Conservation (phyloP, 2,888 invertebrate genomes). For the Metopia argyrocephala region DNA sequence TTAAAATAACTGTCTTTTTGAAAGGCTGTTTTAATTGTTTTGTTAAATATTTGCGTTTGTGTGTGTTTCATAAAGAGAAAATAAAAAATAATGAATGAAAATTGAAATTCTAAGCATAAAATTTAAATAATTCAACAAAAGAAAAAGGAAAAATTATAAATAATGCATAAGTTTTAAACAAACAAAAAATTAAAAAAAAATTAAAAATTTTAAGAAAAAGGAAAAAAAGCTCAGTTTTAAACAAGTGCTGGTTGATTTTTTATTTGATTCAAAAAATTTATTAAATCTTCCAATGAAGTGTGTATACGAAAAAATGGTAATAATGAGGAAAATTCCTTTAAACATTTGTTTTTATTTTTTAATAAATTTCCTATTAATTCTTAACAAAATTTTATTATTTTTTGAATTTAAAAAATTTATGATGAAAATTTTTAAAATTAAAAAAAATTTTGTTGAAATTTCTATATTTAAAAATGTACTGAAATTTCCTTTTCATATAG, state of each 20-base stretch:
- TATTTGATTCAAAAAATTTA: neutral
- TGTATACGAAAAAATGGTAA: conserved; percentile 64
- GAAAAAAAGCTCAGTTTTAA: conserved; percentile 6
- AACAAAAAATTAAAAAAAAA: conserved; percentile 4
- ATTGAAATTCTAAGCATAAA: too few relatives aligned
- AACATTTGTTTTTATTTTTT: neutral
- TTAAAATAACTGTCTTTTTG: too few relatives aligned
- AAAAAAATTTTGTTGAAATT: conserved; percentile 16
- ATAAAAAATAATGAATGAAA: too few relatives aligned
- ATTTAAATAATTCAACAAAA: too few relatives aligned
- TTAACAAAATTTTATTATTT: conserved; percentile 32
- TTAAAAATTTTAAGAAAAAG: neutral
- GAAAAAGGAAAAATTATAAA: neutral
- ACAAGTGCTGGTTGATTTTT: conserved; percentile 3
- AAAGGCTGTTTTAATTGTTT: too few relatives aligned
- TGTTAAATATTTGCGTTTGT: too few relatives aligned
- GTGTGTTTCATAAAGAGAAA: too few relatives aligned
- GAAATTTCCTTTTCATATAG: conserved; percentile 46
- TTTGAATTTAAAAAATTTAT: neutral
- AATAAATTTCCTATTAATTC: neutral
- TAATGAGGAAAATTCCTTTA: neutral
- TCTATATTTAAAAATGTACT: conserved; percentile 27
- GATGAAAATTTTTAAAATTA: neutral
- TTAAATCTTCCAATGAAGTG: conserved; percentile 42
- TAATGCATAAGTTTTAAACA: neutral